Conservation (phyloP, 2,888 invertebrate species). For the Brenthis hecate region DNA sequence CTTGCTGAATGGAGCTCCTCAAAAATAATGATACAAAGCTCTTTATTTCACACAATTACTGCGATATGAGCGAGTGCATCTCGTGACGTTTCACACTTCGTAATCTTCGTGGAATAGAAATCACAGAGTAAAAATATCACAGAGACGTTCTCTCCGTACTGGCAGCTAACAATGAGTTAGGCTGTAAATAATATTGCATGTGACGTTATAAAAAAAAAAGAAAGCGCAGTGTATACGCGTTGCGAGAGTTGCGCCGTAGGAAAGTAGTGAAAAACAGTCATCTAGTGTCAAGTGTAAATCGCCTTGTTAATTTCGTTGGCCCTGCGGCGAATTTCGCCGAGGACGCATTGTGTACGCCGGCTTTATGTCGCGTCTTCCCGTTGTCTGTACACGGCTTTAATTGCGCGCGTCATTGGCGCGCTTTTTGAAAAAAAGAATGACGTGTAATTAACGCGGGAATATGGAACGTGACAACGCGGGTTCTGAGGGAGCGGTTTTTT, state of each 20-base stretch:
- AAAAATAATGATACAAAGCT: conserved; percentile 74
- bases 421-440: conserved; percentile 82
- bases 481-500: conserved; percentile 75
- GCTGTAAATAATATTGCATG: conserved; percentile 45
- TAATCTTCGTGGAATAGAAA: conserved; percentile 46
- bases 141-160: conserved; percentile 30
- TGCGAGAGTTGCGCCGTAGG: conserved; percentile 54
- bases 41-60: conserved; percentile 78
- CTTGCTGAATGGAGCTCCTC: conserved; percentile 47
- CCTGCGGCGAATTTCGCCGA: conserved; percentile 82
- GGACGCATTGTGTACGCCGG: conserved; percentile 80
- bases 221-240: conserved; percentile 51
- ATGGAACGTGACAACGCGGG: conserved; percentile 81
- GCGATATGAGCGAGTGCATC: conserved; percentile 62
- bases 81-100: conserved; percentile 55
- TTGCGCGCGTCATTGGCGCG: conserved; percentile 82
- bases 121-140: conserved; percentile 52
- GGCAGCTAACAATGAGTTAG: conserved; percentile 41
- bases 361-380: conserved; percentile 81
- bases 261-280: conserved; percentile 76
- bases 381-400: conserved; percentile 81
- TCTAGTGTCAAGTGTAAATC: conserved; percentile 82
- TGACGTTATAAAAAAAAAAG: conserved; percentile 48
- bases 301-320: conserved; percentile 81
- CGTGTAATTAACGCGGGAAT: conserved; percentile 82